Percentiles rank a stretch among this genome's conserved stretches.
phyloP scores from a whole-genome alignment of 2,113 vertebrate genomes.

The Pygoscelis adeliae region DNA sequence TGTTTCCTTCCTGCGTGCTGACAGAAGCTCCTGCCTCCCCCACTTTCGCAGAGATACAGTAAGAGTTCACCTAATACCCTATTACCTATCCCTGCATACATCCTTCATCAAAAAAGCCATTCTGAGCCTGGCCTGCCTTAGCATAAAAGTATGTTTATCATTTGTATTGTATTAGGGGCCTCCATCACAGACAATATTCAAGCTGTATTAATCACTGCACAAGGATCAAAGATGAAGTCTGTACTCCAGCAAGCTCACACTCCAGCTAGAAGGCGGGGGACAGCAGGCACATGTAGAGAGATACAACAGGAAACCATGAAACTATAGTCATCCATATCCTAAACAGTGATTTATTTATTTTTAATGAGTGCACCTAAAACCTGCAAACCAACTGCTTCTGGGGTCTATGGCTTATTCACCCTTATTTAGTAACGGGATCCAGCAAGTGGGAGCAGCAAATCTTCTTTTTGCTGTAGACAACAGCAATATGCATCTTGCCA shows the following conservation, averaged over 20 bases:
- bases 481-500: not conserved
- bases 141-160: fast-evolving
- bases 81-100: not conserved
- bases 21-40: not conserved
- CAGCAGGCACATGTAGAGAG: not conserved
- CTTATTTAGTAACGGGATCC: not conserved
- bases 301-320: not conserved
- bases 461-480: not conserved
- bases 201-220: not conserved
- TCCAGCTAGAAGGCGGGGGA: not conserved
- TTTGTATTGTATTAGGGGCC: fast-evolving
- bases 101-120: not conserved
- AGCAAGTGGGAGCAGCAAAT: not conserved
- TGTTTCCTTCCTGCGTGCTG: not conserved
- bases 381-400: not conserved
- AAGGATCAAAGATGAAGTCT: not conserved
- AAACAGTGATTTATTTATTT: not conserved
- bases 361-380: not conserved
- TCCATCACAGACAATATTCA: not conserved
- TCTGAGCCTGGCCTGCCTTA: not conserved
- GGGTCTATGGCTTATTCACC: not conserved
- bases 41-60: fast-evolving
- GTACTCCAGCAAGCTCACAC: not conserved
- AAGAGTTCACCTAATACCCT: not conserved
- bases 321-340: not conserved